Evolutionary conservation across 2,113 vertebrate species (phyloP), one percentile per base, ranked within the genome.

Genomic region (Podarcis raffonei): DNA sequence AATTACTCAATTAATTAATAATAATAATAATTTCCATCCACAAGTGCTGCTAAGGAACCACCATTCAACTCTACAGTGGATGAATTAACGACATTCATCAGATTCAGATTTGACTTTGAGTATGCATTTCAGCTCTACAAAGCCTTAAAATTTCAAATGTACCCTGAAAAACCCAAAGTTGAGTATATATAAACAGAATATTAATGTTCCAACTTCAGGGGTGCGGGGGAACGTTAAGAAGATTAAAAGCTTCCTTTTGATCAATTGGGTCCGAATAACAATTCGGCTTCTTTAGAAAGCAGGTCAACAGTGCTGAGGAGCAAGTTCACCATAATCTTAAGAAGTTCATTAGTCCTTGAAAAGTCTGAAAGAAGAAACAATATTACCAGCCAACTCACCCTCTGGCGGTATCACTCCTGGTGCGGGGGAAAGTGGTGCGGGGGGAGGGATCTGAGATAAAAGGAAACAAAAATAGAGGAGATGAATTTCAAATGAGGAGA

Each of bases 291-390:
- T 94, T 90, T 84, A 71, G 22, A 94, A 94, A 92, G 91, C 91
- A 89, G 91, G 92, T 95, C 95, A 94, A 86, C 90, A 93, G 93
- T 84, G 1, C 11, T 92, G 93, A 96, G 95, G 94, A 95, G 94
- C 95, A 94, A 93, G 93, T 94, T 96, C 89, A 93, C 95, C 95
- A 94, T 94, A 95, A 95, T 95, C 94, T 95, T 94, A 95, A 94
- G 94, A 95, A 96, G 95, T 93, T 96, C 95, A 95, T 96, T 95
- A 94, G 91, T 94, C 93, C 94, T 95, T 96, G 95, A 94, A 93
- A 97, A 95, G 91, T 92, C 86, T 92, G 91, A 94, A 92, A 95
- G 16, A 85, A 86, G 87, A 92, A 94, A 89, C 90, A 66, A 68
- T 89, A 85, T 88, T 87, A 93, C 91, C 30, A 82, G 92, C 81